Evolutionary conservation across 1,140 invertebrate species (phyloP).

Genomic region (Calliphora vicina): DNA sequence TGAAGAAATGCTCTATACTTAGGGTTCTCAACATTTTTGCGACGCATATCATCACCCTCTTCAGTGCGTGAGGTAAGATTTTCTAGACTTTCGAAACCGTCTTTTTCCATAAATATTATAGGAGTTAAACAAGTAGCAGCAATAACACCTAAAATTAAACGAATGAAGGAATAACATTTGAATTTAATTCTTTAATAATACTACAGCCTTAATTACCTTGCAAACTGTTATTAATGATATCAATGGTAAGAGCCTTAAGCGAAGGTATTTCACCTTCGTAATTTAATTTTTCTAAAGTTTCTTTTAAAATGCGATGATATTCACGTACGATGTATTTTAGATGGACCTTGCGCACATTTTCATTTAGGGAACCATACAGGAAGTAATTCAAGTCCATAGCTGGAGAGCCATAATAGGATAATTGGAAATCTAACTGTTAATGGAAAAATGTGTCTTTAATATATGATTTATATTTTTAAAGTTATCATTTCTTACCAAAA

Average conservation of each 20-base stretch:
- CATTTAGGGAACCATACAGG: conserved; percentile 67
- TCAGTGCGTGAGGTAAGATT: conserved; percentile 54
- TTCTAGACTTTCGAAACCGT: conserved; percentile 52
- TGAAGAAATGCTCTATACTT: conserved; percentile 59
- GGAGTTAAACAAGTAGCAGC: conserved; percentile 60
- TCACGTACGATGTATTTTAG: conserved; percentile 66
- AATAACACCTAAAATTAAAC: conserved; percentile 54
- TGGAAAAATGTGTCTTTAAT: conserved; percentile 40
- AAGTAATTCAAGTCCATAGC: conserved; percentile 69
- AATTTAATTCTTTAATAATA: not conserved
- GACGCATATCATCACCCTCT: conserved; percentile 52
- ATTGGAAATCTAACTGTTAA: conserved; percentile 68
- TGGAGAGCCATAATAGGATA: conserved; percentile 67
- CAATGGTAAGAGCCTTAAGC: conserved; percentile 58
- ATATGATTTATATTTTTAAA: conserved; percentile 11
- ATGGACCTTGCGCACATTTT: conserved; percentile 65
- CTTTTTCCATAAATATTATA: conserved; percentile 53
- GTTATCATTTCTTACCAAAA: conserved; percentile 64
- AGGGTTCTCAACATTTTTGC: conserved; percentile 58
- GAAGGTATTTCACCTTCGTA: conserved; percentile 55
- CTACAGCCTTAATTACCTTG: conserved; percentile 45
- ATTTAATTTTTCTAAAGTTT: conserved; percentile 54
- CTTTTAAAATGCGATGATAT: conserved; percentile 63
- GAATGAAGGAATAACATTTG: not conserved
- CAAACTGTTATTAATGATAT: conserved; percentile 56